These are phyloP conservation scores for Xenentodon cancila DNA, from an alignment of 2,797 vertebrate genomes.

Conservation along the genomic window DNA sequence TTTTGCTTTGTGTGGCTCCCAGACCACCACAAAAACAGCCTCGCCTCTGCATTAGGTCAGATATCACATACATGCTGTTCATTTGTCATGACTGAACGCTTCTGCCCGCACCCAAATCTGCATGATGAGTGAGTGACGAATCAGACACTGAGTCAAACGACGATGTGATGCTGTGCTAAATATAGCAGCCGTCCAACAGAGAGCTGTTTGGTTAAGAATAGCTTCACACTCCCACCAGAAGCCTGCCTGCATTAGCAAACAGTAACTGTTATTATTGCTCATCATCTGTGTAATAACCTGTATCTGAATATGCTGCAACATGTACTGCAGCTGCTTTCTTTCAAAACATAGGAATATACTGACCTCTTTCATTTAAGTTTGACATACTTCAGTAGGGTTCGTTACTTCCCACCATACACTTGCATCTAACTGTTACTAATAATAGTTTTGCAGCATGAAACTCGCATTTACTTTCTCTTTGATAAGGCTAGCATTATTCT, in stretches of 20 bases:
- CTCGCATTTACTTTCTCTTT: too few species aligned
- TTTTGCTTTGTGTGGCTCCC: conserved; percentile 2
- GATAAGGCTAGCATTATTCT: too few species aligned
- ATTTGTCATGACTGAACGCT: not conserved
- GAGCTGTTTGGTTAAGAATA: conserved; percentile 35
- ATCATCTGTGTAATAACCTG: conserved; percentile 9
- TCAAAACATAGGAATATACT: not conserved
- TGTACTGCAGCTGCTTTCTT: not conserved
- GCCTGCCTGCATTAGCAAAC: not conserved
- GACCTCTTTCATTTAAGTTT: not conserved
- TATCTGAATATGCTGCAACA: too few species aligned
- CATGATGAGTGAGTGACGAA: conserved; percentile 1
- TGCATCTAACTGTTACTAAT: too few species aligned
- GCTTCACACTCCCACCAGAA: not conserved
- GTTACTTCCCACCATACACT: too few species aligned
- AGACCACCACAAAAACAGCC: conserved; percentile 11
- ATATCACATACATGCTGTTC: not conserved
- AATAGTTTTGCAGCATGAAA: too few species aligned
- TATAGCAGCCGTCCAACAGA: conserved; percentile 16
- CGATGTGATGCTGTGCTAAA: conserved; percentile 27
- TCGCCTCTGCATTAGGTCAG: not conserved
- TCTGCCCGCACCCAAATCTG: conserved; percentile 18
- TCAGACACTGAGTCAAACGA: too few species aligned
- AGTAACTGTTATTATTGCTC: conserved; percentile 10
- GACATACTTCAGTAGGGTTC: too few species aligned